Evolutionary conservation across 1,140 invertebrate species (phyloP), one percentile per base, ranked within the genome.

Genomic region (Nebria ingens): DNA sequence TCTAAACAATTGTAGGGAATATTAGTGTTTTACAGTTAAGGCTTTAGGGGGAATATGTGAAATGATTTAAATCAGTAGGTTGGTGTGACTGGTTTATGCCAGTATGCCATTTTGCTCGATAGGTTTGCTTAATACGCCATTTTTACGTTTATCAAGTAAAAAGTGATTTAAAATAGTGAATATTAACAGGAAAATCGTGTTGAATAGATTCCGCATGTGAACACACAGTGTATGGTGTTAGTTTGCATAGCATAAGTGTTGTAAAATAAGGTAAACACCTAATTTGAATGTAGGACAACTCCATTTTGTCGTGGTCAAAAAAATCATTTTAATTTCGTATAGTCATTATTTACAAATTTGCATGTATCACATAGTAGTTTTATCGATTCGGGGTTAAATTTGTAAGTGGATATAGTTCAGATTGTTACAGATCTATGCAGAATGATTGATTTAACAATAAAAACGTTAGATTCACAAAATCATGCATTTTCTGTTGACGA

Each of bases 391-490:
- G n/a, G n/a, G 6, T 34, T n/a, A 34, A 34, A 34, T 34, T 34
- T n/a, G n/a, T n/a, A n/a, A n/a, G n/a, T n/a, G 25, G 25, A n/a
- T 34, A 34, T n/a, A n/a, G n/a, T n/a, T n/a, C 25, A 9, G 25
- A 34, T 34, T 34, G 25, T 34, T 52, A 12, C 40, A 59, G 56
- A 55, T 45, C 17, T 45, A 45, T 45, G 40, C 40, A 79, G 66
- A 58, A 89, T 90, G 85, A 84, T 92, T 76, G 81, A 87, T 62
- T 73, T 93, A 42, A 92, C 87, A 58, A 87, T 97, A 40, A 95
- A 95, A 74, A 97, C 93, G 20, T 77, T 97, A 61, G 91, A 97
- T 80, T 91, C 91, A 6, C 86, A 86, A 65, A 93, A 93, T 78
- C 89, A 91, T 70, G 75, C 76, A 21, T 94, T 92, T 72, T 81